phyloP scores from a whole-genome alignment of 2,113 vertebrate genomes.

The Oenanthe oenanthe region DNA sequence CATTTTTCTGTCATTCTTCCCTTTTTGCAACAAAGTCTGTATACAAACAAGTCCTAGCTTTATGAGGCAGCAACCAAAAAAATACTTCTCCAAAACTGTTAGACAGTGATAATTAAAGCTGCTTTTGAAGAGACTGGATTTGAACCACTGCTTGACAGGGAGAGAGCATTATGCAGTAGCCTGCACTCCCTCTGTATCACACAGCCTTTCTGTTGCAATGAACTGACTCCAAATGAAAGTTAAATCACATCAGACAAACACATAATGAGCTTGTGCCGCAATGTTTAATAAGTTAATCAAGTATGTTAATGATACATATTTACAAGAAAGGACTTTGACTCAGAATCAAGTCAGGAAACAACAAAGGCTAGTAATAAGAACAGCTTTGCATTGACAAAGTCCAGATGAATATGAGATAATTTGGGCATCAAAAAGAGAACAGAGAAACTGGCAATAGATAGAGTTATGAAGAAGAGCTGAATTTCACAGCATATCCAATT shows the following conservation, averaged over 20 bases:
- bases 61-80: not conserved
- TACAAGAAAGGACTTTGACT: constrained; percentile 41
- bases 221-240: constrained; percentile 37
- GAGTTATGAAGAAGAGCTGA: constrained; percentile 33
- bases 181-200: not conserved
- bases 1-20: constrained; percentile 2
- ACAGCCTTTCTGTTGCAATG: not conserved
- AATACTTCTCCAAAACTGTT: not conserved
- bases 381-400: constrained; percentile 43
- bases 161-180: not conserved
- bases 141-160: not conserved
- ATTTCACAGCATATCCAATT: constrained; percentile 29
- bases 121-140: not conserved
- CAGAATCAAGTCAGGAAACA: constrained; percentile 31
- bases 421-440: constrained; percentile 11
- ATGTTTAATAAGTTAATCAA: constrained; percentile 66
- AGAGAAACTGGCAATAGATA: constrained; percentile 8
- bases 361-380: constrained; percentile 47
- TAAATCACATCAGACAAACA: constrained; percentile 60
- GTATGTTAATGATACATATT: constrained; percentile 57
- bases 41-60: not conserved
- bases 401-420: constrained; percentile 59
- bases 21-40: not conserved
- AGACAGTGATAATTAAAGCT: constrained; percentile 37
- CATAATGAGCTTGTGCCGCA: constrained; percentile 51